phyloP scores from a whole-genome alignment of 2,797 vertebrate species.

The Gobio occitaniae region DNA sequence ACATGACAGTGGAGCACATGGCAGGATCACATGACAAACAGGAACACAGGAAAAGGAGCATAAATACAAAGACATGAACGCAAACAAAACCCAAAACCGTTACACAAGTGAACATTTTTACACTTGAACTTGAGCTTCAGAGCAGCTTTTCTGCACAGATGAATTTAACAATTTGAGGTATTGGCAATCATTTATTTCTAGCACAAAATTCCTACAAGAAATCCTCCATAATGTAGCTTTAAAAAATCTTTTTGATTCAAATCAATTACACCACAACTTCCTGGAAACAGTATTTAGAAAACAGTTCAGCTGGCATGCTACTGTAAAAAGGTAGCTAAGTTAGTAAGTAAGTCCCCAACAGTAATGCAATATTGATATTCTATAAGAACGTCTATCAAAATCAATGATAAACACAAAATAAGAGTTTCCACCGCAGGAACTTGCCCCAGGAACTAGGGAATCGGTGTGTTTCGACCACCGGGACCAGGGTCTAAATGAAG shows the following conservation, averaged over 20 bases:
- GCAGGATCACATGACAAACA: too few species aligned
- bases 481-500: too few species aligned
- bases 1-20: too few species aligned
- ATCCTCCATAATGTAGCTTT: background rate
- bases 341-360: too few species aligned
- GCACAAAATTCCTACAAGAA: background rate
- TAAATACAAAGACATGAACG: too few species aligned
- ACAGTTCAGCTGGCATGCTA: background rate
- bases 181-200: background rate
- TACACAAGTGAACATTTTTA: background rate
- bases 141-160: background rate
- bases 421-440: too few species aligned
- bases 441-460: too few species aligned
- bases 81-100: too few species aligned
- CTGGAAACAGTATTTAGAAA: background rate
- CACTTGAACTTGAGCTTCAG: background rate
- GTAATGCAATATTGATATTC: background rate
- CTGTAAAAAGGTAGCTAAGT: too few species aligned
- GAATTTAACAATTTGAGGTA: background rate
- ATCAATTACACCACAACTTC: background rate
- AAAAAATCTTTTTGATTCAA: background rate
- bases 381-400: background rate
- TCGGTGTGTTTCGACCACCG: too few species aligned
- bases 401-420: background rate
- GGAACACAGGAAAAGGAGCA: too few species aligned